Conservation (phyloP, 92 coral and sea anemone genomes). For the Chrysogorgia sp. region DNA sequence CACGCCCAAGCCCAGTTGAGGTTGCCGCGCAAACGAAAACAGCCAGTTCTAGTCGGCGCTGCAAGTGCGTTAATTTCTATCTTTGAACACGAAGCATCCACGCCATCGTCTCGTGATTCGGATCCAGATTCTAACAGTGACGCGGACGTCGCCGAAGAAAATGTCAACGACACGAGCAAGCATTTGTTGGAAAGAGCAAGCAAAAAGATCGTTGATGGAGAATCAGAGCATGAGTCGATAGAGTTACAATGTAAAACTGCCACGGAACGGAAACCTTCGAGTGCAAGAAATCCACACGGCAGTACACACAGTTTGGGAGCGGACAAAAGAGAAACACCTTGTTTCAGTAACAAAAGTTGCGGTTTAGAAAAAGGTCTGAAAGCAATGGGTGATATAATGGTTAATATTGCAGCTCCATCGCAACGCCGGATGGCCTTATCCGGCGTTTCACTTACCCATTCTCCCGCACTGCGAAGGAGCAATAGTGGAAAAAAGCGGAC, state of each 20-base stretch:
- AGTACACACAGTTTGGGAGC: slow-evolving; percentile 24
- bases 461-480: slow-evolving; percentile 43
- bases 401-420: slow-evolving; percentile 78
- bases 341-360: slow-evolving; percentile 15
- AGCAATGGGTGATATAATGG: slow-evolving; percentile 83
- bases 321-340: background rate
- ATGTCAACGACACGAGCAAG: slow-evolving; percentile 41
- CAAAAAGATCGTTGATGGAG: slow-evolving; percentile 40
- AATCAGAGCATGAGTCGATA: slow-evolving; percentile 1
- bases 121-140: slow-evolving; percentile 37
- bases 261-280: background rate
- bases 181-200: slow-evolving; percentile 35
- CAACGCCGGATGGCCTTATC: slow-evolving; percentile 97
- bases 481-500: slow-evolving; percentile 30
- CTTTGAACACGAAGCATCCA: slow-evolving; percentile 67
- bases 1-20: slow-evolving; percentile 99
- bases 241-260: background rate
- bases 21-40: slow-evolving; percentile 88
- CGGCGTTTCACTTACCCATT: slow-evolving; percentile 76
- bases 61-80: slow-evolving; percentile 95
- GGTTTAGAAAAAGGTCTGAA: slow-evolving; percentile 80
- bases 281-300: background rate
- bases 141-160: slow-evolving; percentile 49
- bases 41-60: slow-evolving; percentile 90
- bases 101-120: slow-evolving; percentile 41